phyloP scores from a whole-genome alignment of 1,140 invertebrate genomes.

The Druon quercuslanigerum region DNA sequence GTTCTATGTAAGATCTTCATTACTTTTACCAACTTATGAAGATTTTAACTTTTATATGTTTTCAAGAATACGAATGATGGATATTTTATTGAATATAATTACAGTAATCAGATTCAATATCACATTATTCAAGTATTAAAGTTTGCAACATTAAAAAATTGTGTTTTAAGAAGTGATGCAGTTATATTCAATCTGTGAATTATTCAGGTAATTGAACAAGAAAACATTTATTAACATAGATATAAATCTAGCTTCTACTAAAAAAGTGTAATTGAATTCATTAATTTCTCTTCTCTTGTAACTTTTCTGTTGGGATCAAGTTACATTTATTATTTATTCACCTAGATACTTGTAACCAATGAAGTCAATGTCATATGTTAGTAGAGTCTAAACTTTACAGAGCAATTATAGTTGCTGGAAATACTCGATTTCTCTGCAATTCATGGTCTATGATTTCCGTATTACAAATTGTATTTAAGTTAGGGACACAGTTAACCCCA shows the following conservation, averaged over 20 bases:
- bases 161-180: too few species aligned
- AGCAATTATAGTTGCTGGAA: not conserved
- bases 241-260: not conserved
- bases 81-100: too few species aligned
- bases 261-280: not conserved
- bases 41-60: not conserved
- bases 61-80: too few species aligned
- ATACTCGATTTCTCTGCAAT: constrained; percentile 1
- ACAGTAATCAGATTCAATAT: too few species aligned
- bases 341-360: not conserved
- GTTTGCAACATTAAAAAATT: too few species aligned
- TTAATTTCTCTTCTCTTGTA: constrained; percentile 10
- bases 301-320: not conserved
- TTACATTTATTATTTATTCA: constrained; percentile 13
- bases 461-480: not conserved
- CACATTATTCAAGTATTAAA: too few species aligned
- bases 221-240: too few species aligned
- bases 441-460: not conserved
- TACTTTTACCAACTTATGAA: not conserved
- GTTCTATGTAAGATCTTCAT: not conserved
- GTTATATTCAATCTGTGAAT: too few species aligned
- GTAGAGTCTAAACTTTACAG: constrained; percentile 9
- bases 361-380: constrained; percentile 22
- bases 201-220: too few species aligned
- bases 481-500: too few species aligned